Base-by-base conservation (phyloP, 2,113 vertebrate species). In the Tautogolabrus adspersus region DNA sequence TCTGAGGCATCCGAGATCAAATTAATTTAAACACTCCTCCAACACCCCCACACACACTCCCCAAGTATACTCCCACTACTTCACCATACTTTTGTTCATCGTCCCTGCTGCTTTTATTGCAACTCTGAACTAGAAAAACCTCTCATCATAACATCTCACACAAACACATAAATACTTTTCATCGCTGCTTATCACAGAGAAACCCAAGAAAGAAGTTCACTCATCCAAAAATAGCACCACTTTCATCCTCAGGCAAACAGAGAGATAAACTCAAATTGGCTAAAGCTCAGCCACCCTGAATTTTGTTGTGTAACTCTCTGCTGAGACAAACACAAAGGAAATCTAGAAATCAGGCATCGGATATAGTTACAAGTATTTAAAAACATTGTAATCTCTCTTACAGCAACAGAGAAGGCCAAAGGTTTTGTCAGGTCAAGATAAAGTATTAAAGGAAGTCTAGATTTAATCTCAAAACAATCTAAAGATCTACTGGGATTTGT, bases 1-100 rank as follows among this genome's bases (percentile, higher is more conserved):
- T 92, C 84, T 40, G 71, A 91, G 88, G 90, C 81, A 80, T 80
- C 66, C 37, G 11, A 84, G 84, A 93, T 90, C 85, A 89, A 73
- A 92, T 94, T 93, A 91, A 94, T 93, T 94, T 86, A 85, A 91
- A 83, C 78, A 84, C 78, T 61, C 66, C 77, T 42, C 57, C 68
- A 44, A 49, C 66, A 26, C 49, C 72, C 78, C 49, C 11, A 37
- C 55, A 38, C 55, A 42, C 40, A 42, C 71, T 82, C 75, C 68
- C 57, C 3, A 1, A 62, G n/a, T 66, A 42, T 46, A 22, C 57
- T 5, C 75, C 57, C 60, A 65, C 58, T 58, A 77, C 83, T 61
- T 54, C 56, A 60, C 66, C 13, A 56, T 64, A 74, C 56, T 51
- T 52, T 70, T 49, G 30, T 55, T 44, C 61, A 44, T 77, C 18